Conservation (phyloP, 2,797 vertebrate species). For the Lindbergichthys nudifrons region DNA sequence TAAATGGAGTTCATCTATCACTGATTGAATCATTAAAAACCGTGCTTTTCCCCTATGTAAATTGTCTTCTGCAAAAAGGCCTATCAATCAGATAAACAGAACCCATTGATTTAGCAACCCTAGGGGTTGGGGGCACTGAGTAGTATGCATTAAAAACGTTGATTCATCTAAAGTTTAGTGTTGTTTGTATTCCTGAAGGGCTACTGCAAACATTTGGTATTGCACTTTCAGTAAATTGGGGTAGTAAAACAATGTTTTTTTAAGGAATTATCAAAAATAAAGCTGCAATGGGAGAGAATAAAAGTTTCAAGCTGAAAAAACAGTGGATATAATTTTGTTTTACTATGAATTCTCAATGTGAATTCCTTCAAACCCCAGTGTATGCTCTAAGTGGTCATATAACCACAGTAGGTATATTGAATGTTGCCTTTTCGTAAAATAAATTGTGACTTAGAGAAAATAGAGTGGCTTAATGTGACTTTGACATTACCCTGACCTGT, state of each 20-base stretch:
- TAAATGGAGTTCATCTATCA: background rate
- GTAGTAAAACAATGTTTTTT: no score
- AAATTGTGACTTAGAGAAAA: no score
- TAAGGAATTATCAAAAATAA: background rate
- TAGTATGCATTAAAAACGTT: background rate
- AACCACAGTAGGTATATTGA: background rate
- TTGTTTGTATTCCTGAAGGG: background rate
- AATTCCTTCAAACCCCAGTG: background rate
- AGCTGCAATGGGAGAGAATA: background rate
- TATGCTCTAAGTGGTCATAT: background rate
- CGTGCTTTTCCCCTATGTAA: background rate
- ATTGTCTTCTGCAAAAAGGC: background rate
- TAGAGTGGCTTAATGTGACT: no score
- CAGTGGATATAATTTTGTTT: background rate
- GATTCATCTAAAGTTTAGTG: background rate
- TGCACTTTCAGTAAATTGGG: background rate
- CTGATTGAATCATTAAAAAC: background rate
- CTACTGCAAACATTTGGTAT: background rate
- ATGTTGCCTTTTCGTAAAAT: background rate
- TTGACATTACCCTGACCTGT: no score
- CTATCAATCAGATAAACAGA: conserved; percentile 4
- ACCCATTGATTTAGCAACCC: background rate
- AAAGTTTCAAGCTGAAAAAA: background rate
- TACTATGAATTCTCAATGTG: background rate
- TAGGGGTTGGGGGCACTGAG: background rate